Percentiles rank a stretch among this genome's conserved stretches.
phyloP scores from a whole-genome alignment of 2,888 invertebrate genomes.

The Isoperla grammatica region DNA sequence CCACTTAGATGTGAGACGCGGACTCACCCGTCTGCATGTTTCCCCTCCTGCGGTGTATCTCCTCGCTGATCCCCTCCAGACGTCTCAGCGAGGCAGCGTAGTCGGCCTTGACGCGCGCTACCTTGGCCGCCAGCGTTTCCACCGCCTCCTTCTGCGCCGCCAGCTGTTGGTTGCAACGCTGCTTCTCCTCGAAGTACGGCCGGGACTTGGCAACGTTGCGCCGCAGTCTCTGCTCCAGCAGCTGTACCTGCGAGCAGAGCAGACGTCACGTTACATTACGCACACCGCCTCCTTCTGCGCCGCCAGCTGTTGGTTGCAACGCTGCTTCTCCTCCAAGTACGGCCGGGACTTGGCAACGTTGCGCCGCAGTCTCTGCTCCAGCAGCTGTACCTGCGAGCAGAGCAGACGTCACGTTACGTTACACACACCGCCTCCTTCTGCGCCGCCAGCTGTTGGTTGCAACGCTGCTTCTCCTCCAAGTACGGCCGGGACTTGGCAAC shows the following conservation, averaged over 20 bases:
- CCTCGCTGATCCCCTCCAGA: slow-evolving; percentile 87
- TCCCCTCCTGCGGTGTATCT: slow-evolving; percentile 68
- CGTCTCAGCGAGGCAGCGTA: slow-evolving; percentile 78
- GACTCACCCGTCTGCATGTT: slow-evolving; percentile 39
- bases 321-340: slow-evolving; percentile 86
- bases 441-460: slow-evolving; percentile 77
- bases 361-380: slow-evolving; percentile 77
- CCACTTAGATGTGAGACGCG: too few species aligned
- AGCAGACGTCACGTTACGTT: too few species aligned
- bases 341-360: slow-evolving; percentile 74
- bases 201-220: slow-evolving; percentile 80
- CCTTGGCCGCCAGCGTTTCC: slow-evolving; percentile 71
- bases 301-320: slow-evolving; percentile 78
- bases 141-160: slow-evolving; percentile 81
- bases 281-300: slow-evolving; percentile 81
- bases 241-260: slow-evolving; percentile 60
- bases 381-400: slow-evolving; percentile 65
- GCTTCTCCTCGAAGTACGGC: slow-evolving; percentile 87
- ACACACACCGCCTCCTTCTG: slow-evolving; percentile 84
- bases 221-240: slow-evolving; percentile 74
- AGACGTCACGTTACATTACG: slow-evolving; percentile 76
- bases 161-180: slow-evolving; percentile 77
- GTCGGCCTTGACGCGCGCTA: slow-evolving; percentile 69
- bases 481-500: slow-evolving; percentile 79
- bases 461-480: slow-evolving; percentile 83